A percentile compares a stretch with the other conserved stretches of the same genome.
Conservation (phyloP, 2,888 invertebrate species). For the Drosophila fungiperda region DNA sequence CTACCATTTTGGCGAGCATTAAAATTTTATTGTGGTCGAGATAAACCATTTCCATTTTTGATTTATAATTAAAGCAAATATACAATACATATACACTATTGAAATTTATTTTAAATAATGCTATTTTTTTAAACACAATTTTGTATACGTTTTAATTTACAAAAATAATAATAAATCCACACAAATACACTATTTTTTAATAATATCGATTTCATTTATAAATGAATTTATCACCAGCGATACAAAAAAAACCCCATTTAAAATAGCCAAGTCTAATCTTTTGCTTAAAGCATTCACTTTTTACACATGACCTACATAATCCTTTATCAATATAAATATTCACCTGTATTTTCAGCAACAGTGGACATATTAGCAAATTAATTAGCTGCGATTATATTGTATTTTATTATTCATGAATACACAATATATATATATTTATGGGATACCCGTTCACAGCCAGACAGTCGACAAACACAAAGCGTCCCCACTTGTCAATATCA, state of each 20-base stretch:
- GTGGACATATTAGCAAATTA: slow-evolving; percentile 38
- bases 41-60: slow-evolving; percentile 14
- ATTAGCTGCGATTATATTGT: slow-evolving; percentile 1
- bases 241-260: neutral
- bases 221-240: neutral
- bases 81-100: neutral
- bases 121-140: neutral
- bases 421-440: neutral
- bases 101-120: neutral
- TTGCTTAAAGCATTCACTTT: neutral
- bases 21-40: neutral
- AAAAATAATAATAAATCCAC: neutral
- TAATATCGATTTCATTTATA: neutral
- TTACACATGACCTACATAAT: slow-evolving; percentile 6
- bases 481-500: slow-evolving; percentile 62
- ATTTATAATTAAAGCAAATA: neutral
- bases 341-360: slow-evolving; percentile 51
- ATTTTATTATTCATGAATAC: slow-evolving; percentile 7
- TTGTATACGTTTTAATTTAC: neutral
- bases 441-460: slow-evolving; percentile 8
- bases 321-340: slow-evolving; percentile 25
- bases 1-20: neutral
- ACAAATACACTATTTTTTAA: neutral
- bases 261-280: neutral
- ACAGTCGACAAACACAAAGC: slow-evolving; percentile 23